phyloP scores from a whole-genome alignment of 2,113 vertebrate genomes.

The Seriola aureovittata region DNA sequence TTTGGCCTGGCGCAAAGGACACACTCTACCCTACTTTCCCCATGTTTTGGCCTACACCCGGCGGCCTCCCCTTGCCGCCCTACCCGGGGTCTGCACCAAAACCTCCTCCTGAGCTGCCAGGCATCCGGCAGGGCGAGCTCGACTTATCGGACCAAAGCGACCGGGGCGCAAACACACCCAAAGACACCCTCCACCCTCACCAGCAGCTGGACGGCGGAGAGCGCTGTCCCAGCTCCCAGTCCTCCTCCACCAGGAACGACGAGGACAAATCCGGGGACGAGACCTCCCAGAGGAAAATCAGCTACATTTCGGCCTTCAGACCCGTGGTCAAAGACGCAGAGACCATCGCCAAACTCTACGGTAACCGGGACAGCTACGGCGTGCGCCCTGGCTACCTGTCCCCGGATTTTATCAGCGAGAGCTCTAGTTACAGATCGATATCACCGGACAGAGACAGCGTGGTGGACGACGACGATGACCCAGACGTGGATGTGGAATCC shows the following conservation, averaged over 20 bases:
- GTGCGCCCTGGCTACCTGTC: conserved; percentile 89
- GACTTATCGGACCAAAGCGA: conserved; percentile 85
- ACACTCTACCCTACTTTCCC: conserved; percentile 92
- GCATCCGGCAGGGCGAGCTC: conserved; percentile 80
- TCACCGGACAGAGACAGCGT: conserved; percentile 92
- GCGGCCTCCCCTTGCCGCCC: conserved; percentile 88
- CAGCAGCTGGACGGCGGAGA: conserved; percentile 80
- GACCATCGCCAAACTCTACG: conserved; percentile 95
- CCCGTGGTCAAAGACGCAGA: conserved; percentile 95
- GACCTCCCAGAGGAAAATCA: conserved; percentile 87
- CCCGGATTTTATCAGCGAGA: conserved; percentile 95
- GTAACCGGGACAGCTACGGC: conserved; percentile 88
- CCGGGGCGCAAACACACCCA: conserved; percentile 84
- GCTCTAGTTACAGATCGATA: conserved; percentile 92
- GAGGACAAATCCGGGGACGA: conserved; percentile 90
- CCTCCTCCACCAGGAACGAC: conserved; percentile 82
- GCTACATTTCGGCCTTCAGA: conserved; percentile 95
- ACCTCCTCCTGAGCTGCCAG: conserved; percentile 84
- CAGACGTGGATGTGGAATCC: conserved; percentile 95
- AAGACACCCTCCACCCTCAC: conserved; percentile 73
- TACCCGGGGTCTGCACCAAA: conserved; percentile 88
- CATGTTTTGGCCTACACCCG: conserved; percentile 93
- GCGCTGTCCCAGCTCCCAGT: conserved; percentile 85
- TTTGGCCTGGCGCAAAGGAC: conserved; percentile 87
- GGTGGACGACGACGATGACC: conserved; percentile 87